Percentiles rank a stretch among this genome's conserved stretches.
These are phyloP conservation scores for Scaptomyza graminum DNA, from an alignment of 1,140 invertebrate genomes.

Conservation along the genomic window DNA sequence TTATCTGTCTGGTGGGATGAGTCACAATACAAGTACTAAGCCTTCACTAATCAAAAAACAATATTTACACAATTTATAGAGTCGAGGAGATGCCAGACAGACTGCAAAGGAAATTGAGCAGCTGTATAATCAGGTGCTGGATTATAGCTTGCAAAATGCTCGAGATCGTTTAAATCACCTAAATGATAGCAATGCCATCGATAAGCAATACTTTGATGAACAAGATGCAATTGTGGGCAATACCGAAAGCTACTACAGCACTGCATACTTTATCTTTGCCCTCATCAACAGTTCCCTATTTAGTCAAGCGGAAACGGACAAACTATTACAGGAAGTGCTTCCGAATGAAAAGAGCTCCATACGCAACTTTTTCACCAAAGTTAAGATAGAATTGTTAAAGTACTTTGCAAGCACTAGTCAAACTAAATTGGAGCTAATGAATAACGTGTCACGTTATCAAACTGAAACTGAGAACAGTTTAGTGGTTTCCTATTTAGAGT, in stretches of 20 bases:
- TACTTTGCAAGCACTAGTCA: slow-evolving; percentile 40
- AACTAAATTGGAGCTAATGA: slow-evolving; percentile 29
- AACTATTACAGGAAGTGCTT: slow-evolving; percentile 40
- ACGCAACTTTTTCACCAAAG: slow-evolving; percentile 43
- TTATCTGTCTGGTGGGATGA: slow-evolving; percentile 21
- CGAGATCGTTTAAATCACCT: slow-evolving; percentile 20
- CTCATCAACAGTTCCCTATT: slow-evolving; percentile 51
- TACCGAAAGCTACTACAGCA: slow-evolving; percentile 58
- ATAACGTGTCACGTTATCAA: slow-evolving; percentile 46
- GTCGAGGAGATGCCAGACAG: background rate
- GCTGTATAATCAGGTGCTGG: slow-evolving; percentile 56
- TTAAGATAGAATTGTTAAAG: slow-evolving; percentile 23
- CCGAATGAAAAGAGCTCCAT: slow-evolving; percentile 58
- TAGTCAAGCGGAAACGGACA: slow-evolving; percentile 14
- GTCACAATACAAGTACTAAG: background rate
- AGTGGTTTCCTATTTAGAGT: slow-evolving; percentile 41
- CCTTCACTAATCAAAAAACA: background rate
- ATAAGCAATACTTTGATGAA: slow-evolving; percentile 56
- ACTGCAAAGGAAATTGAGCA: slow-evolving; percentile 44
- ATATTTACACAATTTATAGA: background rate
- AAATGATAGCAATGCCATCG: slow-evolving; percentile 51
- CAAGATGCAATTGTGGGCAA: slow-evolving; percentile 33
- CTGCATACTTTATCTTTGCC: slow-evolving; percentile 56
- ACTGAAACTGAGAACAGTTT: slow-evolving; percentile 31
- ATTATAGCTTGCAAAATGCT: slow-evolving; percentile 37